Evolutionary conservation across 2,113 vertebrate genomes (phyloP), one percentile per base, ranked within the genome.

Genomic region (Cochlearius cochlearius): DNA sequence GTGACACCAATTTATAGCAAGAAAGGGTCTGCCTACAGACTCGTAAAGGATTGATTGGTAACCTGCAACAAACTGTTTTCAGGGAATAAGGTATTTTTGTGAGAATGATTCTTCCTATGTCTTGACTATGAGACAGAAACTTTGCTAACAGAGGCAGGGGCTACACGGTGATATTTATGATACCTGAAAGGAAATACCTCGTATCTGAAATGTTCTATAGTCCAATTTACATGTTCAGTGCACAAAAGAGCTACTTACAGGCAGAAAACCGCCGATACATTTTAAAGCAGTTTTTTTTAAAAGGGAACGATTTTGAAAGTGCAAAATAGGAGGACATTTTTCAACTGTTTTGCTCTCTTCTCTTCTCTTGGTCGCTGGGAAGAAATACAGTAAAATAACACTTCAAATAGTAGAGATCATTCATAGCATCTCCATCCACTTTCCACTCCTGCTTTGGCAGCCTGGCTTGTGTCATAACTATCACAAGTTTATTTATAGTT

Each of bases 401-500:
- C 62, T 76, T 72, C 53, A 73, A 72, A 85, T 56, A 86, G 62
- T 53, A 53, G 52, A 72, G 56, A 85, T 84, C 91, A 73, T 94
- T 96, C 91, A 87, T 73, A 91, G 41, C 62, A 87, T 95, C 69
- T 94, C 62, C 66, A 91, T 91, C 76, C 63, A 82, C 73, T 86
- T 89, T 91, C 80, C 53, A 60, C 0, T 1, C 38, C 72, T 87
- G 83, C 86, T 89, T 95, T 87, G 86, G 49, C 49, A 82, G 83
- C 53, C 45, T 76, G 59, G 50, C n/a, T 90, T 45, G 32, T 96
- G 92, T 94, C 77, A 69, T 72, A 91, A 62, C 64, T 64, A 76
- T 87, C 94, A 76, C 66, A 76, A 69, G n/a, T 75, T 92, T 94
- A 95, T 94, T 96, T 95, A 76, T 93, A 93, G 56, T 95, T 77